These are phyloP conservation scores for Carpatolechia fugitivella DNA, from an alignment of 2,888 invertebrate species.

Conservation along the genomic window DNA sequence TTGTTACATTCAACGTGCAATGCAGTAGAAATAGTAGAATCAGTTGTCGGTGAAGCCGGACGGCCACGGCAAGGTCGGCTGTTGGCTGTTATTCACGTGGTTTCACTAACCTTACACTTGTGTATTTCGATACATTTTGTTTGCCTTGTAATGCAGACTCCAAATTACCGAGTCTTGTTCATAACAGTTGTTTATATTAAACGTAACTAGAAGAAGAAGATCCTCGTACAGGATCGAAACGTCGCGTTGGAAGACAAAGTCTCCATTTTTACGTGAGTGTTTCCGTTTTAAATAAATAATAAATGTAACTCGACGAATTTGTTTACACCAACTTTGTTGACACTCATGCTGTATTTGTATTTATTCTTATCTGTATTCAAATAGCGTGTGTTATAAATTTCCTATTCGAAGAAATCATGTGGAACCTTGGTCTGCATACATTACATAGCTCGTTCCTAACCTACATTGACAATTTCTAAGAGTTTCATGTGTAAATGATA, in stretches of 20 bases:
- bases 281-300: no score
- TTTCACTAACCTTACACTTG: conserved; percentile 9
- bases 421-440: no score
- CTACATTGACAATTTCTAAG: no score
- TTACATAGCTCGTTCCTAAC: no score
- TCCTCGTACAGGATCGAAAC: no score
- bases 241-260: no score
- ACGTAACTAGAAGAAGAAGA: no score
- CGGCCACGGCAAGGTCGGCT: conserved; percentile 48
- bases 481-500: no score
- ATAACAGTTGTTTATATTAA: not conserved
- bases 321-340: not conserved
- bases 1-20: not conserved
- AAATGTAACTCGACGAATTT: conserved; percentile 9
- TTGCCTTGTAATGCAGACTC: not conserved
- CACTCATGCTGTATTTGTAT: not conserved
- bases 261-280: no score
- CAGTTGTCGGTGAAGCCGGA: conserved; percentile 19
- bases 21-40: not conserved
- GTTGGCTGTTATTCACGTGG: conserved; percentile 41
- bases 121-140: conserved; percentile 11
- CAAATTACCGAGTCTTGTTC: not conserved
- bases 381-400: not conserved
- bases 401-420: not conserved
- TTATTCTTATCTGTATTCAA: not conserved